Conservation (phyloP, 2,888 invertebrate species). For the Tricholauxania praeusta region DNA sequence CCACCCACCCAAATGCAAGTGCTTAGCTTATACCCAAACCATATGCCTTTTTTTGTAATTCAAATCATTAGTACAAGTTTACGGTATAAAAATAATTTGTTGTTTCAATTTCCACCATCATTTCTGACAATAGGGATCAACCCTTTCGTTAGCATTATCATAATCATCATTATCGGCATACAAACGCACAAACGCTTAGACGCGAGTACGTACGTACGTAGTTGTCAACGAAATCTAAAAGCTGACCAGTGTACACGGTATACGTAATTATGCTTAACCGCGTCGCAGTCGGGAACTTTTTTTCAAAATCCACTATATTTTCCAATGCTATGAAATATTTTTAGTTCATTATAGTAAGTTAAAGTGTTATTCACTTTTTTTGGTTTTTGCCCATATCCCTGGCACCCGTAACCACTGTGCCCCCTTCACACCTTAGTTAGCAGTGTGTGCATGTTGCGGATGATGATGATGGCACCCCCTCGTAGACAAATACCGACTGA, state of each 20-base stretch:
- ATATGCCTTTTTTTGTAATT: no score
- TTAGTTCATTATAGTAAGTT: conserved; percentile 65
- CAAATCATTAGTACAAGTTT: no score
- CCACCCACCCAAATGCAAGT: no score
- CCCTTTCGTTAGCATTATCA: no score
- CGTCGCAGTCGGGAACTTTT: conserved; percentile 51
- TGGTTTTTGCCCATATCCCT: background rate
- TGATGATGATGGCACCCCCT: background rate
- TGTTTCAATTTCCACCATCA: no score
- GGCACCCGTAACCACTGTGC: conserved; percentile 3
- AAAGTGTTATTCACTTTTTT: conserved; percentile 35
- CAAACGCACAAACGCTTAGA: background rate
- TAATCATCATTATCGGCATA: background rate
- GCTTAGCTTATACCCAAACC: no score
- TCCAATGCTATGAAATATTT: conserved; percentile 56
- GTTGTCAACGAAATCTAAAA: background rate
- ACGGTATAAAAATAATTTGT: no score
- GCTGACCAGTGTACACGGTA: conserved; percentile 4
- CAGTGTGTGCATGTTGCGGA: background rate
- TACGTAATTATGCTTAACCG: conserved; percentile 37
- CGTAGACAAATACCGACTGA: background rate
- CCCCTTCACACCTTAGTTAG: background rate
- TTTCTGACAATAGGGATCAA: no score
- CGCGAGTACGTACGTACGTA: background rate
- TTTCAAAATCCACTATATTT: conserved; percentile 60